Conservation (phyloP, 2,797 vertebrate species). For the Eulemur albifrons region DNA sequence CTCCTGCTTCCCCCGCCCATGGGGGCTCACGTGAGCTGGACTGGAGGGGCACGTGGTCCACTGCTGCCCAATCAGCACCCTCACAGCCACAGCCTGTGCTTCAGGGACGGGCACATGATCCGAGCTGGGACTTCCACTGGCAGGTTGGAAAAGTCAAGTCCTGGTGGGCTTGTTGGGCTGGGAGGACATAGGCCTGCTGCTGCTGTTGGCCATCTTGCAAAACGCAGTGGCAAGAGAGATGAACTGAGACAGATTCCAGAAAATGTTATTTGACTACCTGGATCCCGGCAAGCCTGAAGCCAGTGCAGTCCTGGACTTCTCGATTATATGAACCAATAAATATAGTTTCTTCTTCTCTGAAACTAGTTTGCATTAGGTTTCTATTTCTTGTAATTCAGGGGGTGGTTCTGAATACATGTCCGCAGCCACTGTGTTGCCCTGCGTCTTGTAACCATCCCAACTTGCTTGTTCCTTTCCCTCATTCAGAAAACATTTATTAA, state of each 20-base stretch:
- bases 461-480: background rate
- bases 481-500: background rate
- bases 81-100: background rate
- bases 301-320: background rate
- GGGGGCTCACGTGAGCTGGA: background rate
- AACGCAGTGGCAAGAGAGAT: background rate
- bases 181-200: background rate
- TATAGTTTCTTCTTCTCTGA: background rate
- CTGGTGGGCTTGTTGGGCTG: background rate
- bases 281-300: background rate
- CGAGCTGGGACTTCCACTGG: background rate
- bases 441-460: background rate
- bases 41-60: too few relatives aligned
- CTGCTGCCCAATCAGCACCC: background rate
- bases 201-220: background rate
- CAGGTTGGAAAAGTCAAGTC: background rate
- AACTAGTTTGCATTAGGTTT: background rate
- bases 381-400: background rate
- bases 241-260: background rate
- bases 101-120: background rate
- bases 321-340: background rate
- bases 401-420: background rate
- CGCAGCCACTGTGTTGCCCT: fast-evolving
- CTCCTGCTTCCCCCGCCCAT: background rate
- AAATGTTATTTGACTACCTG: background rate